A percentile compares a stretch with the other conserved stretches of the same genome.
Evolutionary conservation across 2,797 vertebrate genomes (phyloP).

Genomic region (Peromyscus eremicus): DNA sequence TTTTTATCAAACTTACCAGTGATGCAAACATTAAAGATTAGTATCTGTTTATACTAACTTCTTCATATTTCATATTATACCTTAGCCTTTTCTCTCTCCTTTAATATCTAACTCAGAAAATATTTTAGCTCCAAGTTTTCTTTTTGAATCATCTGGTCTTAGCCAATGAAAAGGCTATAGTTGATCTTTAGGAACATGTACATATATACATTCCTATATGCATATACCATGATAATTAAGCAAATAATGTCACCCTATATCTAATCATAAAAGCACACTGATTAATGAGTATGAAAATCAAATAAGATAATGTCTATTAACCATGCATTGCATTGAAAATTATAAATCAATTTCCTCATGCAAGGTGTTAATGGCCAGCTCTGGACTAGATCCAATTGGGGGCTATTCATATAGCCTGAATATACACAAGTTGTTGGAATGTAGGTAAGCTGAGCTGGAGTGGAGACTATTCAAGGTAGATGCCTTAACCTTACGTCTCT

Average conservation of each 20-base stretch:
- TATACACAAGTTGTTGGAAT: not conserved
- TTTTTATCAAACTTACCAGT: not conserved
- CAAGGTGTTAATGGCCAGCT: not conserved
- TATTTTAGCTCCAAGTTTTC: not conserved
- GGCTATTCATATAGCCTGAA: not conserved
- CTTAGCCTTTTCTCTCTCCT: not conserved
- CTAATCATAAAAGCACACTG: not conserved
- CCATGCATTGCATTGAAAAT: not conserved
- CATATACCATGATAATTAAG: not conserved
- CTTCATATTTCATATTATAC: not conserved
- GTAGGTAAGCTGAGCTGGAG: not conserved
- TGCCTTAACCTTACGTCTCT: not conserved
- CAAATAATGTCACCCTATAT: not conserved
- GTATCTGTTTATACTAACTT: not conserved
- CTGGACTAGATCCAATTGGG: not conserved
- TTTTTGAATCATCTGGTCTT: slow-evolving; percentile 23
- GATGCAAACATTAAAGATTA: not conserved
- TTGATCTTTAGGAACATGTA: not conserved
- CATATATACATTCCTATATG: not conserved
- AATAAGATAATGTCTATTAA: slow-evolving; percentile 38
- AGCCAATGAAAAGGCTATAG: not conserved
- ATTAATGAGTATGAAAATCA: slow-evolving; percentile 41
- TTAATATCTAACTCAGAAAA: slow-evolving; percentile 51
- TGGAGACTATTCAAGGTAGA: not conserved
- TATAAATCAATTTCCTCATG: slow-evolving; percentile 14